phyloP scores from a whole-genome alignment of 2,797 vertebrate species.

The Linurgus olivaceus region DNA sequence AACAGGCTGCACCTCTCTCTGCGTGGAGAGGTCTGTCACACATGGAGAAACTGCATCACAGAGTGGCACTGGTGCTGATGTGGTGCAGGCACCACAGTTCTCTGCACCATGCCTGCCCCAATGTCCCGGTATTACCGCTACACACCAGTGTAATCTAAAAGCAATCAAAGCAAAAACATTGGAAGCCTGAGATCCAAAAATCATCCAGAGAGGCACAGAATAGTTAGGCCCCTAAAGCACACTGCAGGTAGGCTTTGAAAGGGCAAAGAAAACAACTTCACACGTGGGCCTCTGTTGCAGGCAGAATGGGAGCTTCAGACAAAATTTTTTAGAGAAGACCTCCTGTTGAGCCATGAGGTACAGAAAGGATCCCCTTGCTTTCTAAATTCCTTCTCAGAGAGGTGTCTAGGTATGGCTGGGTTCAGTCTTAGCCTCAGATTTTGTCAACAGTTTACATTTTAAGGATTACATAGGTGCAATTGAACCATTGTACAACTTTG shows the following conservation, averaged over 20 bases:
- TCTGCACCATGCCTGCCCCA: accelerated
- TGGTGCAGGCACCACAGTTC: neutral
- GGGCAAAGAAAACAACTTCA: neutral
- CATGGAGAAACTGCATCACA: neutral
- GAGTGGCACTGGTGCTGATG: accelerated
- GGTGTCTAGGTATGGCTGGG: neutral
- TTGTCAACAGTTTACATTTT: neutral
- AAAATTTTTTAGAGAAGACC: neutral
- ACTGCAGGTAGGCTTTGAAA: neutral
- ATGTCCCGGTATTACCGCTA: neutral
- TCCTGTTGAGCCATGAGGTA: neutral
- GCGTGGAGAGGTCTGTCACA: neutral
- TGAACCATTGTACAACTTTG: neutral
- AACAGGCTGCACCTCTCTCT: neutral
- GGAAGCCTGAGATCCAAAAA: neutral
- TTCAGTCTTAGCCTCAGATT: neutral
- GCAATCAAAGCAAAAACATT: neutral
- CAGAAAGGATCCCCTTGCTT: neutral
- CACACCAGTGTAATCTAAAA: neutral
- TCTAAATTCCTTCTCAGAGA: neutral
- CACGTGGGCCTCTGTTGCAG: neutral
- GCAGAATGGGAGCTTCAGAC: neutral
- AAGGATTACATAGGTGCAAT: neutral
- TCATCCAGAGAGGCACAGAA: neutral
- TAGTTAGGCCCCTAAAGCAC: neutral